These are phyloP conservation scores for Sceloporus undulatus DNA, from an alignment of 2,113 vertebrate genomes.

Conservation along the genomic window DNA sequence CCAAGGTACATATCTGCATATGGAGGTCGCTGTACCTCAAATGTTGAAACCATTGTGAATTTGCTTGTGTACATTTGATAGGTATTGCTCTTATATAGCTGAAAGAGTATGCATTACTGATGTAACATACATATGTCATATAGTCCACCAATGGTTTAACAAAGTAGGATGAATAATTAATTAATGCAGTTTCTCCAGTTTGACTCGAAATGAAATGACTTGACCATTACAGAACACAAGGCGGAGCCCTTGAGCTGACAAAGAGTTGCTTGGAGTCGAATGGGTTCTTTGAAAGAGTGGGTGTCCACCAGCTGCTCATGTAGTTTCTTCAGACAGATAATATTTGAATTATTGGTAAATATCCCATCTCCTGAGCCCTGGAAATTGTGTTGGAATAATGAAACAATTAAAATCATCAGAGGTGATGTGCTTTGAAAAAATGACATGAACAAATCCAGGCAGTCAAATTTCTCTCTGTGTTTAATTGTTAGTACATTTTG, in stretches of 20 bases:
- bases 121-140: background rate
- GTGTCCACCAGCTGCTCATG: background rate
- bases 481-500: background rate
- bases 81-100: background rate
- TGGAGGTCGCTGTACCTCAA: background rate
- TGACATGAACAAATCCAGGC: background rate
- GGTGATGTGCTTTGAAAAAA: background rate
- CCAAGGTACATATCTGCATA: background rate
- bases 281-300: fast-evolving
- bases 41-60: background rate
- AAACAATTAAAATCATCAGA: background rate
- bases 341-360: background rate
- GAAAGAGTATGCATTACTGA: background rate
- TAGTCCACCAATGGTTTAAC: background rate
- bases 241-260: constrained; percentile 59
- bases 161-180: background rate
- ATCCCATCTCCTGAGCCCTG: background rate
- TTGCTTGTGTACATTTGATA: background rate
- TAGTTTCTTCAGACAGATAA: background rate
- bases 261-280: fast-evolving
- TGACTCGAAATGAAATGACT: constrained; percentile 2
- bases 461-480: background rate
- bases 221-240: constrained; percentile 58
- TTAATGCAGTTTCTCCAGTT: background rate
- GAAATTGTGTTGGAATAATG: background rate